phyloP scores from a whole-genome alignment of 2,888 invertebrate genomes.

The Zaprionus obscuricornis region DNA sequence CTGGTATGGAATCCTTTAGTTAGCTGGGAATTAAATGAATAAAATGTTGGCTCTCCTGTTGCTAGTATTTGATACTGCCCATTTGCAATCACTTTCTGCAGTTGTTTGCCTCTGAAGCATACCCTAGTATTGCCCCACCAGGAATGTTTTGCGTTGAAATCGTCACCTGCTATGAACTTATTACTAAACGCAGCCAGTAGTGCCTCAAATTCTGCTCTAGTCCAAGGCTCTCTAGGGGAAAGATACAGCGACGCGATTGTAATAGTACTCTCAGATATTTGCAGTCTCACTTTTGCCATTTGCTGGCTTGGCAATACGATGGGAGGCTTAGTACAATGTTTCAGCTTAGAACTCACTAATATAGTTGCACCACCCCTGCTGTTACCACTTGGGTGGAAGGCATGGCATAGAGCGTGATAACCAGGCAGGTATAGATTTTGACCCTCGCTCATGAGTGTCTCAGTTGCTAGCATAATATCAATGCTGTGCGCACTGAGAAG shows the following conservation, averaged over 20 bases:
- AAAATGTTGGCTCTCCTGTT: too few species aligned
- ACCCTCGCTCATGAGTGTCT: neutral
- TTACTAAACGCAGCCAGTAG: neutral
- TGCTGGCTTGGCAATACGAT: constrained; percentile 1
- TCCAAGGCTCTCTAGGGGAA: neutral
- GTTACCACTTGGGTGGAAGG: constrained; percentile 1
- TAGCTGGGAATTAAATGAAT: too few species aligned
- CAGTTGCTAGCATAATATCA: neutral
- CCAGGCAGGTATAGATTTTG: too few species aligned
- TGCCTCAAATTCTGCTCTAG: neutral
- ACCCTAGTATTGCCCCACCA: too few species aligned
- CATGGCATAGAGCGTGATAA: too few species aligned
- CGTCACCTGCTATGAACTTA: too few species aligned
- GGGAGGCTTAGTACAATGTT: neutral
- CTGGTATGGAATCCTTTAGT: too few species aligned
- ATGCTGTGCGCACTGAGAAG: neutral
- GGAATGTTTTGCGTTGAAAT: too few species aligned
- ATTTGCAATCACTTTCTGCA: too few species aligned
- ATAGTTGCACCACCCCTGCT: constrained; percentile 8
- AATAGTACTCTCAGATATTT: neutral
- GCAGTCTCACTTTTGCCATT: neutral
- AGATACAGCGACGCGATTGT: neutral
- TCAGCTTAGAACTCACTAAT: constrained; percentile 3
- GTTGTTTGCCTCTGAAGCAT: too few species aligned
- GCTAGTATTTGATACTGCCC: too few species aligned